Evolutionary conservation across 2,888 invertebrate genomes (phyloP), one percentile per base, ranked within the genome.

Genomic region (Carterocephalus palaemon): DNA sequence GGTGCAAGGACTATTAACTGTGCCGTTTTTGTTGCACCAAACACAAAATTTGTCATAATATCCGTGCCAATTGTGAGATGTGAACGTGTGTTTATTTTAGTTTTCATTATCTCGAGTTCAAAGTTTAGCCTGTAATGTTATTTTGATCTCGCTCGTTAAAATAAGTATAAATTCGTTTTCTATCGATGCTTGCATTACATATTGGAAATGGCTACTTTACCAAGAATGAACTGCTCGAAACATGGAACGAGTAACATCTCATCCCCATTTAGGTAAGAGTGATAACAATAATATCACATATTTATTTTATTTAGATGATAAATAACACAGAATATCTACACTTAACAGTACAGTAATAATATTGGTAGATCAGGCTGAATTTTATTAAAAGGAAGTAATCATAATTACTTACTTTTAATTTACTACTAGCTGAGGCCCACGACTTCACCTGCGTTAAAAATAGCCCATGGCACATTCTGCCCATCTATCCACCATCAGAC

Each of bases 151-250:
- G 19, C 19, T n/a, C n/a, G n/a, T n/a, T n/a, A n/a, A n/a, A n/a
- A n/a, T n/a, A n/a, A n/a, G n/a, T n/a, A n/a, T n/a, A n/a, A n/a
- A n/a, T n/a, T n/a, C 43, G 46, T 43, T 36, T 46, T 48, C n/a
- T n/a, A n/a, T n/a, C n/a, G n/a, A n/a, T n/a, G n/a, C n/a, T n/a
- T n/a, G n/a, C n/a, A n/a, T n/a, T n/a, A n/a, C n/a, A n/a, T n/a
- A n/a, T n/a, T n/a, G n/a, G 6, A 56, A 60, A 86, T 86, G 85
- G 85, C 85, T 63, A 86, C 85, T 53, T 76, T 86, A 63, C 85
- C 85, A 12, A 70, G 85, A 56, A 75, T 75, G 67, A 77, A 79
- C 58, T 69, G 62, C 59, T 72, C 83, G 45, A 85, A 79, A 65
- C 75, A 79, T 57, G 75, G 67, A 13, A 20, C 47, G 49, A 64